These are phyloP conservation scores for Oreochromis spilurus DNA, from an alignment of 2,113 vertebrate species.

Conservation along the genomic window DNA sequence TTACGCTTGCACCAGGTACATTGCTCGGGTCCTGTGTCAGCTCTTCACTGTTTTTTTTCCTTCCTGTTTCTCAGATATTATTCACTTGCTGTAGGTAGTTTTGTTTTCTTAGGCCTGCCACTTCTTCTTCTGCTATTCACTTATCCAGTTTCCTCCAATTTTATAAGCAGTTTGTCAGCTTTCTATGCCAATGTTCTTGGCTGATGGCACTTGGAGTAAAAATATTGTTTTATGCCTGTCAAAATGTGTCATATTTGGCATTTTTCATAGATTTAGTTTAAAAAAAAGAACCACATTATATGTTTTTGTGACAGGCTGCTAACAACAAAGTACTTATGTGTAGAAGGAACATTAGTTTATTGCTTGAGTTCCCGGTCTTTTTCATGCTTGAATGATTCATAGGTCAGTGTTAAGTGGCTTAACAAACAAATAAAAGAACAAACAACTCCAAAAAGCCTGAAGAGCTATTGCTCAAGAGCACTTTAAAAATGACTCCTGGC, in stretches of 20 bases:
- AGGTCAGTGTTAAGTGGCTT: background rate
- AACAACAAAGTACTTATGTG: background rate
- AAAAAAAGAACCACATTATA: background rate
- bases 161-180: background rate
- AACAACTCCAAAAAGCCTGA: too few relatives aligned
- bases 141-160: background rate
- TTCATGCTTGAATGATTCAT: background rate
- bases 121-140: background rate
- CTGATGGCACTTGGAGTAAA: background rate
- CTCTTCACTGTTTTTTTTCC: background rate
- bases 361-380: background rate
- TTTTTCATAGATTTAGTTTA: background rate
- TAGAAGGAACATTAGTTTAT: background rate
- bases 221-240: background rate
- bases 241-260: background rate
- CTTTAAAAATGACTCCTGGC: background rate
- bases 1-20: fast-evolving
- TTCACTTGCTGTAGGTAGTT: background rate
- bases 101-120: background rate
- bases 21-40: background rate
- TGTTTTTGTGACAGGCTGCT: background rate
- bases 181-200: background rate
- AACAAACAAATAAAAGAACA: background rate
- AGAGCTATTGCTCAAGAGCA: background rate
- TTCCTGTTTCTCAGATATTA: background rate